phyloP scores from a whole-genome alignment of 2,888 invertebrate species.

The Busseola fusca region DNA sequence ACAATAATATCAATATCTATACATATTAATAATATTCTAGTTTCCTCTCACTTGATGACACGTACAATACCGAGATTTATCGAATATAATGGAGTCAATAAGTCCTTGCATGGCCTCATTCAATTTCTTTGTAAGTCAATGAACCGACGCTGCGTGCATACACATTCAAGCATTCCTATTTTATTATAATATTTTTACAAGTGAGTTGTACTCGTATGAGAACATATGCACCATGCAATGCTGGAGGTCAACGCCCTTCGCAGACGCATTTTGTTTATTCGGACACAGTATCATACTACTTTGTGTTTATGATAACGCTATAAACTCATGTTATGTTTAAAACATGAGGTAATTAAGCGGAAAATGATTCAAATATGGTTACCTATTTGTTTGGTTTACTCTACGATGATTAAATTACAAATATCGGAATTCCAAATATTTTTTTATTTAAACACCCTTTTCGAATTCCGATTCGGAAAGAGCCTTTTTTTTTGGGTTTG shows the following conservation, averaged over 20 bases:
- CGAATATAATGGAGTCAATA: constrained; percentile 43
- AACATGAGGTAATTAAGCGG: constrained; percentile 30
- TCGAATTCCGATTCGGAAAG: too few species aligned
- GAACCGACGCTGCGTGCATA: constrained; percentile 51
- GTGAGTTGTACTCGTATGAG: constrained; percentile 43
- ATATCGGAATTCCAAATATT: constrained; percentile 23
- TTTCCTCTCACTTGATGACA: constrained; percentile 13
- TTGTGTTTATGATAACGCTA: constrained; percentile 36
- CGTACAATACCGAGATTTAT: constrained; percentile 10
- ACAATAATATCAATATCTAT: constrained; percentile 2
- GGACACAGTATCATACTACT: constrained; percentile 60
- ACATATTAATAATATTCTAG: neutral
- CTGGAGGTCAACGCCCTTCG: constrained; percentile 68
- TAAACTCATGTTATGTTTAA: constrained; percentile 11
- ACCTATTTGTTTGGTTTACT: constrained; percentile 10
- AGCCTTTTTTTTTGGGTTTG: too few species aligned
- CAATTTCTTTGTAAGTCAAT: constrained; percentile 53
- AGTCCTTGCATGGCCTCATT: constrained; percentile 52
- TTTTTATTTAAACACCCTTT: too few species aligned
- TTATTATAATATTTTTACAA: constrained; percentile 62
- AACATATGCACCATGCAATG: constrained; percentile 57
- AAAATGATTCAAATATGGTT: constrained; percentile 14
- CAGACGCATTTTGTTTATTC: constrained; percentile 64
- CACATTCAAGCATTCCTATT: constrained; percentile 54
- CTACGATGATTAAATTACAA: constrained; percentile 19